A percentile compares a stretch with the other conserved stretches of the same genome.
Conservation (phyloP, 2,113 vertebrate genomes). For the Ctenomys sociabilis region DNA sequence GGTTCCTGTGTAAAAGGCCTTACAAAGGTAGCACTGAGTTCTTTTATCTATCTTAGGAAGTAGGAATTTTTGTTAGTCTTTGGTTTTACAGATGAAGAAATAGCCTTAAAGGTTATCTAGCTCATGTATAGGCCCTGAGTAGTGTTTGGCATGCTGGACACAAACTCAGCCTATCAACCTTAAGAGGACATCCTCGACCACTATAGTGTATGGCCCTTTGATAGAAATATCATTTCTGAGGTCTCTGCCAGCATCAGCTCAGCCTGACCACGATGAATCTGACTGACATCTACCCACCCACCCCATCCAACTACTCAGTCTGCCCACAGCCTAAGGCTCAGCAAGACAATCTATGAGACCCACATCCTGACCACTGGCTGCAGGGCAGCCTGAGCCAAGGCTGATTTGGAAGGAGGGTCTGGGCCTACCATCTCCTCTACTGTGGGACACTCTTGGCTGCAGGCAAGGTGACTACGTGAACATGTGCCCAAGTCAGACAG, state of each 20-base stretch:
- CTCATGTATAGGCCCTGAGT: neutral
- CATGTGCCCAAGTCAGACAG: neutral
- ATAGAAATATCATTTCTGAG: neutral
- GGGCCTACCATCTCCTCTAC: neutral
- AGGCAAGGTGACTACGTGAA: neutral
- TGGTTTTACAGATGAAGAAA: conserved; percentile 6
- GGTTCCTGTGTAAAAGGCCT: neutral
- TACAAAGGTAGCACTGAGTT: neutral
- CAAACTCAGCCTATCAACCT: neutral
- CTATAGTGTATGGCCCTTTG: neutral
- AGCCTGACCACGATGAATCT: neutral
- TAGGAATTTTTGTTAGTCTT: neutral
- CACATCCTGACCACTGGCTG: neutral
- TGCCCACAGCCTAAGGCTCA: neutral
- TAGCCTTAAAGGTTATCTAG: neutral
- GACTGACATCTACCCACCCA: neutral
- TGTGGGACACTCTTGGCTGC: neutral
- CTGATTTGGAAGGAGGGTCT: too few relatives aligned
- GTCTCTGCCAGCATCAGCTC: neutral
- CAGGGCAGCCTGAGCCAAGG: neutral
- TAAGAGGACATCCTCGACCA: neutral
- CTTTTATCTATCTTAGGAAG: neutral
- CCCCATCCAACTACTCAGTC: neutral
- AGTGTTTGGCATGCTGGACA: neutral
- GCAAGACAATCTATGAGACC: conserved; percentile 5